Evolutionary conservation across 2,113 vertebrate species (phyloP).

Genomic region (Mastomys natalensis): DNA sequence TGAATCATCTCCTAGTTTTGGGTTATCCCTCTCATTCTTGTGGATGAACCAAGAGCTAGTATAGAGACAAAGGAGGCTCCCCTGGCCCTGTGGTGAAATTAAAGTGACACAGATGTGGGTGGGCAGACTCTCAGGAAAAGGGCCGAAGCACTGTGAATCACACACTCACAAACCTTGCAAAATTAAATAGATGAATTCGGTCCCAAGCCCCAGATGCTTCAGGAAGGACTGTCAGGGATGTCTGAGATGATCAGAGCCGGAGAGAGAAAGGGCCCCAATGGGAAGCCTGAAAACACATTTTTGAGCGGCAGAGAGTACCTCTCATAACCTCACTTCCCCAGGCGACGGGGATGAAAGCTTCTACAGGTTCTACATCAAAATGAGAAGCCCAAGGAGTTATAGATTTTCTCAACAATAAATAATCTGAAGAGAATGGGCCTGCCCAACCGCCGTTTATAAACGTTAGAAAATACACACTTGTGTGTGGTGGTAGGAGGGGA

Average conservation of each 20-base stretch:
- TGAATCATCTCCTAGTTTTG: constrained; percentile 5
- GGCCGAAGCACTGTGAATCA: not conserved
- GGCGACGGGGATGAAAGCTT: constrained; percentile 80
- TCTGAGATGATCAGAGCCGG: constrained; percentile 78
- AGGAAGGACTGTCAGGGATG: constrained; percentile 79
- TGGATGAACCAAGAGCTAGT: constrained; percentile 21
- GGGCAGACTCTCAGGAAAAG: constrained; percentile 43
- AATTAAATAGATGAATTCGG: constrained; percentile 78
- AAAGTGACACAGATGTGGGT: constrained; percentile 33
- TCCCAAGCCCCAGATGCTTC: constrained; percentile 77
- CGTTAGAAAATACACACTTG: constrained; percentile 79
- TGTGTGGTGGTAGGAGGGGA: constrained; percentile 33
- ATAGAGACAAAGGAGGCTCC: not conserved
- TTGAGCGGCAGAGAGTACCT: constrained; percentile 78
- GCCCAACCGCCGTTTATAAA: constrained; percentile 81
- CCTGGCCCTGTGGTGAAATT: constrained; percentile 1
- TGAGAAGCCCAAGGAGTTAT: constrained; percentile 82
- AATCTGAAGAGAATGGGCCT: constrained; percentile 78
- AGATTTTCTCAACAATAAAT: constrained; percentile 85
- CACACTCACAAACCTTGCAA: constrained; percentile 58
- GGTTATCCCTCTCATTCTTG: not conserved
- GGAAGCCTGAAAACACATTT: constrained; percentile 80
- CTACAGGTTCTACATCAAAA: constrained; percentile 83
- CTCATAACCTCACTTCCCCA: constrained; percentile 79
- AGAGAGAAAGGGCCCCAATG: constrained; percentile 78